Percentiles rank a stretch among this genome's conserved stretches.
These are phyloP conservation scores for Zele albiditarsus DNA, from an alignment of 2,888 invertebrate species.

Conservation along the genomic window DNA sequence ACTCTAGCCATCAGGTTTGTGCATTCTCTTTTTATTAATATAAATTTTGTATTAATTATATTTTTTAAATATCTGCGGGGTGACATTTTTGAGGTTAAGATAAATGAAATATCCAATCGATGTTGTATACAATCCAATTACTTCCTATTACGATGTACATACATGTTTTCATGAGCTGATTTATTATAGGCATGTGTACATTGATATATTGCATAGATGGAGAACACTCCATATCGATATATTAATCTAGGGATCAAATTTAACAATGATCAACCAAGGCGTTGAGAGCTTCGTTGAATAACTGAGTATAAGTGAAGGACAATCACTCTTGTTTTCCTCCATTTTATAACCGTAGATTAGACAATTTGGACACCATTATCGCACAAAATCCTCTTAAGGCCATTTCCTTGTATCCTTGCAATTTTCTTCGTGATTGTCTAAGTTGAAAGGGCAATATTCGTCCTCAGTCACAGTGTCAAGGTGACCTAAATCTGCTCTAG, in stretches of 20 bases:
- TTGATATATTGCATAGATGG: too few relatives aligned
- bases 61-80: too few relatives aligned
- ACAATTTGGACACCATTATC: neutral
- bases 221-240: too few relatives aligned
- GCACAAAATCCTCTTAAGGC: conserved; percentile 53
- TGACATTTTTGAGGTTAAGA: neutral
- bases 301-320: too few relatives aligned
- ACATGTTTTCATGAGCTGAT: too few relatives aligned
- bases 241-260: too few relatives aligned
- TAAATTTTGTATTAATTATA: too few relatives aligned
- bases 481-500: conserved; percentile 64
- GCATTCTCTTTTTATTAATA: too few relatives aligned
- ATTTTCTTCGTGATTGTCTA: conserved; percentile 61
- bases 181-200: too few relatives aligned
- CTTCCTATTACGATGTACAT: neutral
- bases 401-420: conserved; percentile 61
- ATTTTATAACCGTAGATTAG: neutral
- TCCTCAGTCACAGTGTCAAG: conserved; percentile 64
- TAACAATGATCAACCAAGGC: too few relatives aligned
- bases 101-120: neutral
- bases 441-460: conserved; percentile 67
- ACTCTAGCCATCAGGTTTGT: too few relatives aligned
- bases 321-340: neutral
- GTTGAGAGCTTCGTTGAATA: too few relatives aligned
- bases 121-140: neutral